phyloP scores from a whole-genome alignment of 1,140 invertebrate species.

The Babylonia areolata region DNA sequence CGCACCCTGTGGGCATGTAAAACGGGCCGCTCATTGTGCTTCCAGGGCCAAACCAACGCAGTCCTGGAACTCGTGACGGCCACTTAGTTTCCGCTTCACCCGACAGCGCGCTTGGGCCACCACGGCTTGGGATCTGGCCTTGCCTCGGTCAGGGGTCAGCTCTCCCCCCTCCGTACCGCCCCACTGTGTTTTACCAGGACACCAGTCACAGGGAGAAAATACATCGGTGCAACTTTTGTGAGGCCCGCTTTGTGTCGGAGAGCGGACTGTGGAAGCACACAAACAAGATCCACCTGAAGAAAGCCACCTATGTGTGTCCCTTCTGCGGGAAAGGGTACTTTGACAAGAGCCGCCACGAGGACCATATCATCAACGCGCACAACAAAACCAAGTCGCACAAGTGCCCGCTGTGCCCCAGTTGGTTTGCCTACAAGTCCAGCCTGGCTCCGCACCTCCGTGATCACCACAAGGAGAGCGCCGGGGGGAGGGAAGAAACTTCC shows the following conservation, averaged over 20 bases:
- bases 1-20: neutral
- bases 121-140: neutral
- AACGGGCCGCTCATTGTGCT: conserved; percentile 5
- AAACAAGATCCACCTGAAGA: conserved; percentile 1
- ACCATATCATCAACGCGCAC: neutral
- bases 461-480: neutral
- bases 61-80: neutral
- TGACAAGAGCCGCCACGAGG: conserved; percentile 9
- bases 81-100: neutral
- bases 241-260: neutral
- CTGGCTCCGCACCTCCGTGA: conserved; percentile 1
- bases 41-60: neutral
- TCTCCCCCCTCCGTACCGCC: neutral
- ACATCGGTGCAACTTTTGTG: neutral
- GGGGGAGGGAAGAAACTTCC: neutral
- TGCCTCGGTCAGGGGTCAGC: neutral
- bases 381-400: neutral
- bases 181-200: neutral
- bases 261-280: conserved; percentile 23
- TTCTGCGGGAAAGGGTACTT: conserved; percentile 20
- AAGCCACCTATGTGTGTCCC: conserved; percentile 14
- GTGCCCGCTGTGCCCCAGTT: neutral
- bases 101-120: neutral
- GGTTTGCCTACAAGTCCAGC: conserved; percentile 23
- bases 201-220: neutral